phyloP scores from a whole-genome alignment of 2,797 vertebrate genomes.

The Pyrocephalus nanus region DNA sequence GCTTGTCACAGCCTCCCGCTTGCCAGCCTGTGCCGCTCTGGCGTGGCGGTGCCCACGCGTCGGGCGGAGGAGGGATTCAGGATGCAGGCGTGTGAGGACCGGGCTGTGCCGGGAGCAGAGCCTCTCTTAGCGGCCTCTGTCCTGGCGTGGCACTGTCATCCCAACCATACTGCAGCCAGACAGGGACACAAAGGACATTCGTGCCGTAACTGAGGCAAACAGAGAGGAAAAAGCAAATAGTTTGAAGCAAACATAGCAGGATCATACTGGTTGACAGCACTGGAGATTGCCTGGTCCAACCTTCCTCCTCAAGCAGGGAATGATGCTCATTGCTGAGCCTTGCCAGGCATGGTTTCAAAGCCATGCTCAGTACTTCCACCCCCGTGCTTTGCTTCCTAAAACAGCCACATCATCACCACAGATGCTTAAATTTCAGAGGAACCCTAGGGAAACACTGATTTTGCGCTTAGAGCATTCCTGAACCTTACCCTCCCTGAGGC shows the following conservation, averaged over 20 bases:
- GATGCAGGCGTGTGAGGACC: neutral
- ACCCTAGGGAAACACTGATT: neutral
- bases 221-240: too few relatives aligned
- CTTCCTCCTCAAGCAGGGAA: neutral
- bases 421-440: neutral
- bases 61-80: neutral
- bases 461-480: neutral
- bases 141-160: rapidly evolving
- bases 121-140: neutral
- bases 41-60: neutral
- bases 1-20: neutral
- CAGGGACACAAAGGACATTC: neutral
- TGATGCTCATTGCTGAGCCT: neutral
- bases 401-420: neutral
- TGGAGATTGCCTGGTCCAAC: neutral
- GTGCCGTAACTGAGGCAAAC: rapidly evolving
- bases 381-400: neutral
- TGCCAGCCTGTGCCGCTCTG: neutral
- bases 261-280: neutral
- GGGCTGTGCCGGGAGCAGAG: neutral
- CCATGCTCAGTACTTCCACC: too few relatives aligned
- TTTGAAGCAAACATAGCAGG: neutral
- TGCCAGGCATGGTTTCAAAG: neutral
- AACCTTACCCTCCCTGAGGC: neutral
- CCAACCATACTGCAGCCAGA: rapidly evolving